phyloP scores from a whole-genome alignment of 2,797 vertebrate genomes.

The Centropyge bicolor region DNA sequence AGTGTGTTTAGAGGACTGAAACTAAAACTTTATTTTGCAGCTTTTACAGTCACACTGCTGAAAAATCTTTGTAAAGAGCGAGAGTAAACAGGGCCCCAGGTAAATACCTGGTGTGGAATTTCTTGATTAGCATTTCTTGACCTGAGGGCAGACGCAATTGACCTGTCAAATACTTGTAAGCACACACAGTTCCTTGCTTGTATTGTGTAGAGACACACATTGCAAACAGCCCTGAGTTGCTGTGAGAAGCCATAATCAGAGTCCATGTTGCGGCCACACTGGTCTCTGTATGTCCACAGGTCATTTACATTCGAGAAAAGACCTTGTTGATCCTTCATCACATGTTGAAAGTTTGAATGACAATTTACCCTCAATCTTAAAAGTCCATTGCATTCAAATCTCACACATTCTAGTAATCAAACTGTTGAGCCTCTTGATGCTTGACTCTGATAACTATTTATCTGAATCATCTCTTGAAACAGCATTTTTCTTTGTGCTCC shows the following conservation, averaged over 20 bases:
- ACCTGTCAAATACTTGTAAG: conserved; percentile 27
- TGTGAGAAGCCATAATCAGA: background rate
- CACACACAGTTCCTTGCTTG: background rate
- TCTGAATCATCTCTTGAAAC: conserved; percentile 20
- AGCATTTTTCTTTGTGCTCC: conserved; percentile 35
- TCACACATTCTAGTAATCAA: background rate
- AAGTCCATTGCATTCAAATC: background rate
- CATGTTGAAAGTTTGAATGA: background rate
- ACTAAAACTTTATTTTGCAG: background rate
- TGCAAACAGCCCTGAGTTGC: background rate
- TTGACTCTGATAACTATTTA: background rate
- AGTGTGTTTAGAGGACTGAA: background rate
- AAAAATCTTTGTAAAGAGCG: background rate
- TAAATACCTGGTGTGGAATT: conserved; percentile 4
- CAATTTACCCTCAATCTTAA: background rate
- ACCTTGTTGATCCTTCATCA: background rate
- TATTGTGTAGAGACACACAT: conserved; percentile 19
- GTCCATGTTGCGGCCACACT: conserved; percentile 1
- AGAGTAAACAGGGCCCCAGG: background rate
- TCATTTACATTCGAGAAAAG: background rate
- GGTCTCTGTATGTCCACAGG: background rate
- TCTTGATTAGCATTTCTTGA: conserved; percentile 5
- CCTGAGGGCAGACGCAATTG: conserved; percentile 23
- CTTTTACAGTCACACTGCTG: background rate
- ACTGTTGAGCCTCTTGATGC: background rate